Evolutionary conservation across 2,888 invertebrate species (phyloP).

Genomic region (Halictus quadricinctus): DNA sequence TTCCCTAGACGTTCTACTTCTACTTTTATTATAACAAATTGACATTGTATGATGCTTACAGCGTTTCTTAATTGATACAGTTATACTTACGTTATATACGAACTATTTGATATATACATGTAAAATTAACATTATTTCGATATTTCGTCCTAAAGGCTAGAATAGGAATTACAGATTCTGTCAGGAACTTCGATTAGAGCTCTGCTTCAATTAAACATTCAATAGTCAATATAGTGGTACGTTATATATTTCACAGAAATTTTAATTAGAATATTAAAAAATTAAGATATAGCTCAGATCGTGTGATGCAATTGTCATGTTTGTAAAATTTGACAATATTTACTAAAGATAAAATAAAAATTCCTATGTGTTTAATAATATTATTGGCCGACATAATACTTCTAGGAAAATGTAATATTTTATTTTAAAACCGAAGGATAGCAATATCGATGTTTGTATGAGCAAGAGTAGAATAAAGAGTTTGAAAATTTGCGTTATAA

Average conservation of each 20-base stretch:
- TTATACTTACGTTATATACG: no score
- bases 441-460: background rate
- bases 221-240: no score
- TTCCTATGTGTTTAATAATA: slow-evolving; percentile 28
- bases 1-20: background rate
- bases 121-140: background rate
- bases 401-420: background rate
- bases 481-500: background rate
- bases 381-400: slow-evolving; percentile 24
- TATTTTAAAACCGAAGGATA: slow-evolving; percentile 9
- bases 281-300: background rate
- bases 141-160: background rate
- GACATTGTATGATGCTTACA: background rate
- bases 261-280: no score
- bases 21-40: background rate
- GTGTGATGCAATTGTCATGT: background rate
- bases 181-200: no score
- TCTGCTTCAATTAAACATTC: no score
- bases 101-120: background rate
- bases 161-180: background rate
- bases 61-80: background rate
- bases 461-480: background rate
- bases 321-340: background rate
- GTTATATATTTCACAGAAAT: no score
- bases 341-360: slow-evolving; percentile 17